These are phyloP conservation scores for Smittia aterrima DNA, from an alignment of 2,888 invertebrate genomes.

Conservation along the genomic window DNA sequence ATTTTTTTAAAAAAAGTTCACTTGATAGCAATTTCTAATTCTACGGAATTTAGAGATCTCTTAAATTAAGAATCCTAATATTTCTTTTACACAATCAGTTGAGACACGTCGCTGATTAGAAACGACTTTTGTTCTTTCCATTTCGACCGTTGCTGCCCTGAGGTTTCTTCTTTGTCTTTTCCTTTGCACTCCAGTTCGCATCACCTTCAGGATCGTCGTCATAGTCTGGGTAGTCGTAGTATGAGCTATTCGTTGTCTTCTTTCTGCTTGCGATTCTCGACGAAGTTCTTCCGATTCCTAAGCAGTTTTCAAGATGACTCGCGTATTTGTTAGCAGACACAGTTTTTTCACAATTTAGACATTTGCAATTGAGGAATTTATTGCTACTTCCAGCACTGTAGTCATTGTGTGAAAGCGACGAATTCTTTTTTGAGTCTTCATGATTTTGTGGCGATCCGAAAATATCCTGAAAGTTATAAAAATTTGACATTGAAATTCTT, in stretches of 20 bases:
- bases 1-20: too few relatives aligned
- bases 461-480: neutral
- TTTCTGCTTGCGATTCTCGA: constrained; percentile 32
- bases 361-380: constrained; percentile 27
- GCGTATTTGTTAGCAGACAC: constrained; percentile 29
- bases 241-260: constrained; percentile 31
- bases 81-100: too few relatives aligned
- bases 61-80: too few relatives aligned
- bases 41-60: too few relatives aligned
- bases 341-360: constrained; percentile 29
- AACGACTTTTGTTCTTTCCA: neutral
- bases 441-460: neutral
- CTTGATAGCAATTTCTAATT: too few relatives aligned
- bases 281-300: constrained; percentile 26
- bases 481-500: neutral
- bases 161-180: constrained; percentile 32
- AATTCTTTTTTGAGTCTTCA: neutral
- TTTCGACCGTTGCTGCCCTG: constrained; percentile 16
- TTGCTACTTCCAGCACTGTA: constrained; percentile 5
- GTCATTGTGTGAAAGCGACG: constrained; percentile 4
- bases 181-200: constrained; percentile 26
- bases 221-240: constrained; percentile 1
- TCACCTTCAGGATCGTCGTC: constrained; percentile 21
- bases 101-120: too few relatives aligned
- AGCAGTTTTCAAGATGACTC: constrained; percentile 25